phyloP scores from a whole-genome alignment of 2,797 vertebrate genomes.

The Platalea minor region DNA sequence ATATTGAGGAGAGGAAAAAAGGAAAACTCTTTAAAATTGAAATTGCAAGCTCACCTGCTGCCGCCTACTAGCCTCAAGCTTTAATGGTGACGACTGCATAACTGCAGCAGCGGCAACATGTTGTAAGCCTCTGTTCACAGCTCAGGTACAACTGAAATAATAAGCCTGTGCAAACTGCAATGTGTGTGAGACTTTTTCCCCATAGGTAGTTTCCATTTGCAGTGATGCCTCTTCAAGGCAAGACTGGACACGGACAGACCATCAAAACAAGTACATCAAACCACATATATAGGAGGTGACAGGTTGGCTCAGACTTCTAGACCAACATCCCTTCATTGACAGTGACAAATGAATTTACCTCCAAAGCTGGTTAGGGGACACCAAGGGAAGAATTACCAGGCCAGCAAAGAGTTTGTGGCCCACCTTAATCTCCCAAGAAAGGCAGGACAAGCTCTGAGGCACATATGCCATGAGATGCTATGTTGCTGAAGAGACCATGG shows the following conservation, averaged over 20 bases:
- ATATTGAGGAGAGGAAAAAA: not conserved
- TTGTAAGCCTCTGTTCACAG: not conserved
- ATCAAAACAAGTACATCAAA: not conserved
- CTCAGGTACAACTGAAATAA: not conserved
- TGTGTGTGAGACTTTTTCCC: fast-evolving
- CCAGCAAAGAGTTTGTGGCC: not conserved
- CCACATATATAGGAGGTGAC: not conserved
- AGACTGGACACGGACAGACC: not conserved
- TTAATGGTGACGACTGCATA: not conserved
- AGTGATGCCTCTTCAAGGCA: not conserved
- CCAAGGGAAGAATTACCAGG: not conserved
- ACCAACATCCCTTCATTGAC: not conserved
- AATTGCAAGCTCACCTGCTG: not conserved
- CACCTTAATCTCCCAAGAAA: not conserved
- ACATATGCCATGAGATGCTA: not conserved
- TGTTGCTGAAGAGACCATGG: not conserved
- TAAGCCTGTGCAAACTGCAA: not conserved
- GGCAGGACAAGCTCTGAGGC: not conserved
- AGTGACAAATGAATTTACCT: not conserved
- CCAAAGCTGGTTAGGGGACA: not conserved
- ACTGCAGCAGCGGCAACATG: not conserved
- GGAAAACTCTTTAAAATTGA: not conserved
- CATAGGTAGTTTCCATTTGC: not conserved
- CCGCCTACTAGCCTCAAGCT: not conserved
- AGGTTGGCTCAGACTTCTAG: not conserved